A percentile compares a stretch with the other conserved stretches of the same genome.
Evolutionary conservation across 2,797 vertebrate genomes (phyloP).

Genomic region (Zalophus californianus): DNA sequence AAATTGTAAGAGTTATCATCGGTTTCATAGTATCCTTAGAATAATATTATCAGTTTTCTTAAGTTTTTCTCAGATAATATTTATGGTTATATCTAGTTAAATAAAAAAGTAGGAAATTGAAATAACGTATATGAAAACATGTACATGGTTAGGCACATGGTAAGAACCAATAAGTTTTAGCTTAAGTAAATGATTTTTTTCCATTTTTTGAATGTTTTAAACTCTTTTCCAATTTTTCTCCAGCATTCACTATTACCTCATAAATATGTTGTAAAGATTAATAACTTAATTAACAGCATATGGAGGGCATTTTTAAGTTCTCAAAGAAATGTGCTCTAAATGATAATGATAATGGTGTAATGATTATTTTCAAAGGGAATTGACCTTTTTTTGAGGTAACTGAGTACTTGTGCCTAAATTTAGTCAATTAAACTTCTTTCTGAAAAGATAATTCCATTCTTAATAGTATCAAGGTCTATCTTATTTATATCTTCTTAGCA

Average conservation of each 20-base stretch:
- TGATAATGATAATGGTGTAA: slow-evolving; percentile 57
- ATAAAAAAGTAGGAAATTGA: background rate
- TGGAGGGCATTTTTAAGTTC: slow-evolving; percentile 61
- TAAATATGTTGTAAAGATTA: slow-evolving; percentile 59
- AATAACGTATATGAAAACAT: background rate
- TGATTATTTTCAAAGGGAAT: slow-evolving; percentile 61
- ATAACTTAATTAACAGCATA: slow-evolving; percentile 72
- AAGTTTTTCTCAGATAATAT: background rate
- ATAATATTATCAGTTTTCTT: background rate
- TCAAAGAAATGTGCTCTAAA: slow-evolving; percentile 56
- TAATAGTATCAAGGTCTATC: background rate
- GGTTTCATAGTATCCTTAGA: background rate
- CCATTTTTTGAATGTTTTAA: slow-evolving; percentile 31
- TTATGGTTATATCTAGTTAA: background rate
- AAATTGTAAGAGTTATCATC: background rate
- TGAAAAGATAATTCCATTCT: slow-evolving; percentile 20
- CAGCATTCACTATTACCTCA: slow-evolving; percentile 15
- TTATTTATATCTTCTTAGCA: background rate
- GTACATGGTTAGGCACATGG: background rate
- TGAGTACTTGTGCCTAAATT: slow-evolving; percentile 66
- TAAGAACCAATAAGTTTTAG: background rate
- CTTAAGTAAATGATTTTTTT: slow-evolving; percentile 19
- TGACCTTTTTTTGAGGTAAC: slow-evolving; percentile 51
- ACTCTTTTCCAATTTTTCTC: background rate
- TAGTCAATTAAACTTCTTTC: slow-evolving; percentile 48